phyloP scores from a whole-genome alignment of 2,888 invertebrate genomes.

The Catocala sponsa region DNA sequence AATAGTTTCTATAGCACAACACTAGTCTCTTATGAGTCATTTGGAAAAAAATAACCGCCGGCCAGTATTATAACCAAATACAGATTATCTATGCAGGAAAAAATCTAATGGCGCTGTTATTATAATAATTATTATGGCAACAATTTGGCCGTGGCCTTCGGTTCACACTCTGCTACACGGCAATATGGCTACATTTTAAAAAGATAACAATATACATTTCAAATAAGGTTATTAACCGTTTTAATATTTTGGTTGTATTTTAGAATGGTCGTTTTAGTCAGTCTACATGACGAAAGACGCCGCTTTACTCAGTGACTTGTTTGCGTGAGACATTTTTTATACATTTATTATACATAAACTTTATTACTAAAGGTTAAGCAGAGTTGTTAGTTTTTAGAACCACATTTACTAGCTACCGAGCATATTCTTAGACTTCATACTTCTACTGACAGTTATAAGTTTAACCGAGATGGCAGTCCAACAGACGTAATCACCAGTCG shows the following conservation, averaged over 20 bases:
- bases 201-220: constrained; percentile 22
- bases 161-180: constrained; percentile 27
- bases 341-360: too few species aligned
- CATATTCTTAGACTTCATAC: too few species aligned
- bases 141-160: constrained; percentile 44
- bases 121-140: constrained; percentile 50
- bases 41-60: neutral
- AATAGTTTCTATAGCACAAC: neutral
- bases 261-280: too few species aligned
- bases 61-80: constrained; percentile 14
- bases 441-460: too few species aligned
- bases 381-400: too few species aligned
- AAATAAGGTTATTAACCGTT: constrained; percentile 34
- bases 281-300: too few species aligned
- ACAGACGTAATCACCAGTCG: too few species aligned
- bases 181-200: constrained; percentile 14
- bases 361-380: too few species aligned
- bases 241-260: neutral
- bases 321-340: too few species aligned
- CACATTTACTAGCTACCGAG: too few species aligned
- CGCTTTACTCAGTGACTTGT: too few species aligned
- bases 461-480: too few species aligned
- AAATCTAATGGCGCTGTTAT: constrained; percentile 48
- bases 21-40: constrained; percentile 3
- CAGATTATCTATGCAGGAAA: constrained; percentile 45